Base-by-base conservation (phyloP, 2,797 vertebrate species). In the Sciaenops ocellatus region DNA sequence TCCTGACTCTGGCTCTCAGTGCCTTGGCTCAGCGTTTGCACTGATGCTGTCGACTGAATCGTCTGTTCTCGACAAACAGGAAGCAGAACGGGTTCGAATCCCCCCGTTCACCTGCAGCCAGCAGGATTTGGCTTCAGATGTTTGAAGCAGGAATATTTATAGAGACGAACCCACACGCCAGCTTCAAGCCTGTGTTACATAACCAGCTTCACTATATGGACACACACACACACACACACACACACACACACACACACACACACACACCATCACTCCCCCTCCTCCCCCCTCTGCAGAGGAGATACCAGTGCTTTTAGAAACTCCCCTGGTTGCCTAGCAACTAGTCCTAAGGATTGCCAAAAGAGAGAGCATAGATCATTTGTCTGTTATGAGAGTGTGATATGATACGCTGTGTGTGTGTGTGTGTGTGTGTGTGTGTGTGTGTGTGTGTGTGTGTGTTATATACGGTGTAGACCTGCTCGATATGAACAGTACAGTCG, bases 321-420 rank as follows among this genome's bases (percentile, higher is more conserved):
- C 90, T 81, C 91, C 90, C 88, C 87, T 78, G 90, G 94, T 95
- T 95, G 91, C 94, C 78, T 93, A 93, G 94, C 94, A 94, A 95
- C 94, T 90, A 83, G 84, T 84, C 73, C 69, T 80, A 57, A 83
- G 90, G 91, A 89, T 84, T 86, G 86, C 87, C 91, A 87, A 87
- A 85, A 85, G 90, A 77, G 77, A 85, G 77, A 86, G 57, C 65
- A 59, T 62, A 74, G 81, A 85, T 79, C 77, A 80, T 83, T 69
- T 24, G 41, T 76, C 28, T 83, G 18, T 69, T 73, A 59, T 76
- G 64, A 84, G 67, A 18, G 26, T 70, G 55, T 77, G 61, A 84
- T 59, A 56, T 63, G 78, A 87, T 85, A 70, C 56, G 26, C 44
- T 76, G 47, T 42, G 51, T n/a, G 51, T 55, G 22, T 22, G 50